These are phyloP conservation scores for Apeltes quadracus DNA, from an alignment of 2,113 vertebrate genomes.

Conservation along the genomic window DNA sequence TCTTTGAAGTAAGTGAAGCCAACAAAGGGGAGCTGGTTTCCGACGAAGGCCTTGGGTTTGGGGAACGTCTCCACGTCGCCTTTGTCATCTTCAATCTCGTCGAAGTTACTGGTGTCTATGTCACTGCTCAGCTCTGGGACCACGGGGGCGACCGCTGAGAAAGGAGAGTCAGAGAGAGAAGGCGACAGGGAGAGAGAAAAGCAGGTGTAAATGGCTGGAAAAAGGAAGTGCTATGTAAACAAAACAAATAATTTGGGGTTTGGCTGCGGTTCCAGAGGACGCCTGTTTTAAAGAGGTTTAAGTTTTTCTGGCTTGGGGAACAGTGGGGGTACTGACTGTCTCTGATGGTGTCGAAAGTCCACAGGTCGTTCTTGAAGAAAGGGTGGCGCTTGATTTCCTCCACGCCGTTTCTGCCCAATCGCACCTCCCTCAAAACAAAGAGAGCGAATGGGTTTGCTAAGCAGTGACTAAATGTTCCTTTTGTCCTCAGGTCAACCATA, in stretches of 20 bases:
- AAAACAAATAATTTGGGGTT: constrained; percentile 4
- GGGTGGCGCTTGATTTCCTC: constrained; percentile 96
- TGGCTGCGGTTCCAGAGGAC: not conserved
- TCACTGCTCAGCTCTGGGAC: constrained; percentile 98
- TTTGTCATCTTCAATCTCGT: constrained; percentile 97
- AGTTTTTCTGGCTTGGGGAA: not conserved
- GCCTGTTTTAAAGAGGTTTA: not conserved
- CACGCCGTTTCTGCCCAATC: constrained; percentile 94
- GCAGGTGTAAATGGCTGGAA: constrained; percentile 16
- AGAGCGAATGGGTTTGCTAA: constrained; percentile 20
- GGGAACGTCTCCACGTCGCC: constrained; percentile 97
- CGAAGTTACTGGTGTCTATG: constrained; percentile 98
- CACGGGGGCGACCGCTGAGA: constrained; percentile 91
- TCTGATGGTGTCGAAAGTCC: constrained; percentile 97
- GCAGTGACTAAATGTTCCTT: not conserved
- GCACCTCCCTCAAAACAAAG: constrained; percentile 89
- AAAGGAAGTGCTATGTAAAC: constrained; percentile 21
- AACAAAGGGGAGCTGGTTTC: constrained; percentile 98
- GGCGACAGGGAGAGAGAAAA: not conserved
- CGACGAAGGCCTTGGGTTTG: constrained; percentile 95
- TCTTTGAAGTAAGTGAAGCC: constrained; percentile 99
- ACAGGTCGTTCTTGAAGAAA: constrained; percentile 98
- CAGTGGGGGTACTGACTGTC: constrained; percentile 86
- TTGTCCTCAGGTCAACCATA: not conserved
- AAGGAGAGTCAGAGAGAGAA: not conserved